Percentiles rank a stretch among this genome's conserved stretches.
Evolutionary conservation across 2,888 invertebrate genomes (phyloP).

Genomic region (Bhutanitis thaidina): DNA sequence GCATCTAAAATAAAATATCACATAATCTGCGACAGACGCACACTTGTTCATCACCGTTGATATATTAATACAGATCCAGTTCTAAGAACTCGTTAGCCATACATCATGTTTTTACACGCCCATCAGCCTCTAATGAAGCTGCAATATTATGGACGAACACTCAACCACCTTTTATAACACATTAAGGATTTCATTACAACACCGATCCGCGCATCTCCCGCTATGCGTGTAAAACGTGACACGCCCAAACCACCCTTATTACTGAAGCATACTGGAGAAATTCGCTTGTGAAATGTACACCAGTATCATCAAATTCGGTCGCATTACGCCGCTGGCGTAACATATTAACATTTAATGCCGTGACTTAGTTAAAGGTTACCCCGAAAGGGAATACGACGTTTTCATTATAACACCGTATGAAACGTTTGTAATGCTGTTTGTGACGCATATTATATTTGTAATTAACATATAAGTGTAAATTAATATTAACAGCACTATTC

Average conservation of each 20-base stretch:
- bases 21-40: too few species aligned
- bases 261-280: neutral
- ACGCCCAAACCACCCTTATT: neutral
- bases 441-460: too few species aligned
- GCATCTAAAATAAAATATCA: too few species aligned
- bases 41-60: too few species aligned
- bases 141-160: neutral
- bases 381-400: neutral
- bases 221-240: neutral
- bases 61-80: too few species aligned
- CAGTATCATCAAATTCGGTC: neutral
- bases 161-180: neutral
- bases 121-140: neutral
- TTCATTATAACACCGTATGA: neutral
- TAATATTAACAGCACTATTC: too few species aligned
- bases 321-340: neutral
- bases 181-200: constrained; percentile 4
- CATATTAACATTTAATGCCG: constrained; percentile 6
- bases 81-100: neutral
- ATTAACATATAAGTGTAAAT: too few species aligned
- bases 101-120: neutral
- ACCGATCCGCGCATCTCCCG: neutral
- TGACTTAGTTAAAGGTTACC: constrained; percentile 7
- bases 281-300: neutral
- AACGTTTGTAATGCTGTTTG: neutral